Percentiles rank a stretch among this genome's conserved stretches.
phyloP scores from a whole-genome alignment of 2,113 vertebrate genomes.

The Amia ocellicauda region DNA sequence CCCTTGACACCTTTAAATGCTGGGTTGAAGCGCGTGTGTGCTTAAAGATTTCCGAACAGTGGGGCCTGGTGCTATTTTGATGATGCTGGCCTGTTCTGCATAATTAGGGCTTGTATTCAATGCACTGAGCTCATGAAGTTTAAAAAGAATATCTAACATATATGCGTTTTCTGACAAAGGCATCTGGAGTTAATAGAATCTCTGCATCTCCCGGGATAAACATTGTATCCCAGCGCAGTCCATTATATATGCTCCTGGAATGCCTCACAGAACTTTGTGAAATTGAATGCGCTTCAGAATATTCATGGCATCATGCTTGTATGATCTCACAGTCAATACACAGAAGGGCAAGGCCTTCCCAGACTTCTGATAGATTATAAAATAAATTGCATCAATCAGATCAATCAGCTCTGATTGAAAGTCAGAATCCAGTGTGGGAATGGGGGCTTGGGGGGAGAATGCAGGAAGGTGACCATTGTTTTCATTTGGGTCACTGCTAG shows the following conservation, averaged over 20 bases:
- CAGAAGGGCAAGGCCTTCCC: neutral
- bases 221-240: constrained; percentile 55
- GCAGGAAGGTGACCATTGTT: neutral
- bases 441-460: neutral
- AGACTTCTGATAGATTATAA: constrained; percentile 2
- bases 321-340: constrained; percentile 1
- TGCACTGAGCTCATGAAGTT: constrained; percentile 64
- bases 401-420: neutral
- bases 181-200: constrained; percentile 46
- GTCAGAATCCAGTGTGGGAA: neutral
- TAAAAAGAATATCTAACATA: constrained; percentile 67
- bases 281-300: constrained; percentile 37
- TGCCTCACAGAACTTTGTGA: constrained; percentile 26
- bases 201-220: constrained; percentile 49
- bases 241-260: constrained; percentile 53
- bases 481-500: no score
- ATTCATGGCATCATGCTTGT: constrained; percentile 45
- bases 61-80: constrained; percentile 27
- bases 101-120: constrained; percentile 57
- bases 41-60: constrained; percentile 36
- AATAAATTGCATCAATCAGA: neutral
- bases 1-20: neutral
- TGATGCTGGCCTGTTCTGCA: constrained; percentile 47
- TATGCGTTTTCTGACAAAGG: constrained; percentile 61
- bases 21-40: neutral